Evolutionary conservation across 2,797 vertebrate species (phyloP).

Genomic region (Sternotherus odoratus): DNA sequence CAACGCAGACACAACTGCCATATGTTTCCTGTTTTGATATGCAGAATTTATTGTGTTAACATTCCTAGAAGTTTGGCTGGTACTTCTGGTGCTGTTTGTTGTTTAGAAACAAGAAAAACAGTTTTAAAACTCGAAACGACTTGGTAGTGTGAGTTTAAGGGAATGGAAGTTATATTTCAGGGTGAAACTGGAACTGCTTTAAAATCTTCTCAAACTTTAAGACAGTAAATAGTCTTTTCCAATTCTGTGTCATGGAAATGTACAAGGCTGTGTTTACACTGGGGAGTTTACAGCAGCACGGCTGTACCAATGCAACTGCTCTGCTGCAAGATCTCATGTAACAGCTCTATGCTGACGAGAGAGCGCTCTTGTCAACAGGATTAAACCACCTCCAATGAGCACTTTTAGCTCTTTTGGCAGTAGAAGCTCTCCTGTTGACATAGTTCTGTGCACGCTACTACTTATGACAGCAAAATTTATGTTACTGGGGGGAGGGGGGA

Average conservation of each 20-base stretch:
- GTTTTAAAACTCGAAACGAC: background rate
- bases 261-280: too few species aligned
- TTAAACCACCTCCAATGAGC: too few species aligned
- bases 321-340: too few species aligned
- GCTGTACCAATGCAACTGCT: too few species aligned
- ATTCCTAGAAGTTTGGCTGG: background rate
- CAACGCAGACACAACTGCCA: background rate
- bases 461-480: too few species aligned
- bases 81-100: background rate
- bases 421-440: too few species aligned
- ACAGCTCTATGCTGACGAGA: too few species aligned
- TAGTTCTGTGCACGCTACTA: too few species aligned
- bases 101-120: background rate
- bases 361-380: too few species aligned
- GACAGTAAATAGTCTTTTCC: background rate
- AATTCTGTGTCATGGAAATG: background rate
- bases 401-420: too few species aligned
- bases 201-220: background rate
- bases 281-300: too few species aligned
- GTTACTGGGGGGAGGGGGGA: too few species aligned
- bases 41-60: background rate
- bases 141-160: background rate
- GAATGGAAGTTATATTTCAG: background rate
- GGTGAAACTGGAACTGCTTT: background rate
- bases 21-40: slow-evolving; percentile 36